Evolutionary conservation across 1,140 invertebrate genomes (phyloP).

Genomic region (Drosophila tsacasi): DNA sequence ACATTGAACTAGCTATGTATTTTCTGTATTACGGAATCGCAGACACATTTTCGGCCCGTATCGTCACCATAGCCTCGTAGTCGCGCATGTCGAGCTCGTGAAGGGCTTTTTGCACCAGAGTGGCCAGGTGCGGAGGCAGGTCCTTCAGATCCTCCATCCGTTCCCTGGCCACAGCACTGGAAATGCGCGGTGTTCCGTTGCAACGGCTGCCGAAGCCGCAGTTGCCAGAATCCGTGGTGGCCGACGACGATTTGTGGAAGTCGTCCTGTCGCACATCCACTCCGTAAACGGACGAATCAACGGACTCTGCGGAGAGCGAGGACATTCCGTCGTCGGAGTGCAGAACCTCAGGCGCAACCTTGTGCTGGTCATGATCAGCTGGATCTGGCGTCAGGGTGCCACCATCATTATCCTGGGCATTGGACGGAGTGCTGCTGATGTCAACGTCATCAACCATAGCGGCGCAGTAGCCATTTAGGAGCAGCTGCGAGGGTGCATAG

Average conservation of each 20-base stretch:
- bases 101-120: conserved; percentile 76
- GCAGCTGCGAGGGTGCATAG: conserved; percentile 86
- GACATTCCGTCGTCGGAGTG: conserved; percentile 81
- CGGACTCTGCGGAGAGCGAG: conserved; percentile 75
- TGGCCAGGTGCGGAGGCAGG: conserved; percentile 77
- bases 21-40: conserved; percentile 33
- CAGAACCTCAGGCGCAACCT: conserved; percentile 10
- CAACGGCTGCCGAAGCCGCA: conserved; percentile 49
- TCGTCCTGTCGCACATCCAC: conserved; percentile 56
- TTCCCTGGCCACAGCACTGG: conserved; percentile 70
- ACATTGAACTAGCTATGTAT: conserved; percentile 41
- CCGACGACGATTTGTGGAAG: conserved; percentile 68
- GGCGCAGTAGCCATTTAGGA: conserved; percentile 87
- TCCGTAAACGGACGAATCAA: conserved; percentile 79
- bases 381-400: conserved; percentile 59
- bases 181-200: conserved; percentile 59
- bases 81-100: conserved; percentile 79
- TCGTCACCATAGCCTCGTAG: conserved; percentile 74
- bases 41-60: conserved; percentile 61
- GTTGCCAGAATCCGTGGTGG: conserved; percentile 76
- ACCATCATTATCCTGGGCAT: conserved; percentile 34
- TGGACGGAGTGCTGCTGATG: conserved; percentile 27
- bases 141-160: conserved; percentile 79
- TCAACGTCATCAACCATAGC: conserved; percentile 85
- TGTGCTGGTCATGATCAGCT: conserved; percentile 46